phyloP scores from a whole-genome alignment of 2,888 invertebrate species.

The Chrysina gloriosa region DNA sequence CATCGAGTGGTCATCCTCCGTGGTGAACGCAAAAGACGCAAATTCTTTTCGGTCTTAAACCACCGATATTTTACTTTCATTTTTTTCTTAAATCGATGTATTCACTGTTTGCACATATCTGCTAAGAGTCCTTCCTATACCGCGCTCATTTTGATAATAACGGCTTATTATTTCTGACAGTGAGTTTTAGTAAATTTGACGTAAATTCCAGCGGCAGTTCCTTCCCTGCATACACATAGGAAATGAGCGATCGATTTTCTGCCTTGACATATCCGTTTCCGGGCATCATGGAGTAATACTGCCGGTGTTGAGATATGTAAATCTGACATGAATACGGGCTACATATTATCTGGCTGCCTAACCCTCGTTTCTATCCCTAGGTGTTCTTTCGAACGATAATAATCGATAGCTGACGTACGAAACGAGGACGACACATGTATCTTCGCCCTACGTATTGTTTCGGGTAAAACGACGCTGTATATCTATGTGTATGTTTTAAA shows the following conservation, averaged over 20 bases:
- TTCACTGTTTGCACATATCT: too few relatives aligned
- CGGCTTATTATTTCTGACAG: too few relatives aligned
- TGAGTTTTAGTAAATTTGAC: conserved; percentile 3
- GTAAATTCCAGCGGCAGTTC: neutral
- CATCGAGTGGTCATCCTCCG: too few relatives aligned
- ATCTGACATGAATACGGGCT: conserved; percentile 15
- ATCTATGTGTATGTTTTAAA: neutral
- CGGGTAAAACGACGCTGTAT: neutral
- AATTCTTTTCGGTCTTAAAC: too few relatives aligned
- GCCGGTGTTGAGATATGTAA: conserved; percentile 21
- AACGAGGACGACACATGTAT: conserved; percentile 2
- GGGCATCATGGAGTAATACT: conserved; percentile 2
- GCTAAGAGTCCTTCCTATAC: too few relatives aligned
- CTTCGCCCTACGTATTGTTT: neutral
- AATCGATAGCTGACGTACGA: neutral
- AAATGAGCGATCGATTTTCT: conserved; percentile 19
- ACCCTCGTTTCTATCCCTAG: conserved; percentile 23
- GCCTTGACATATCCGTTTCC: conserved; percentile 12
- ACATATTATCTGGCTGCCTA: conserved; percentile 32
- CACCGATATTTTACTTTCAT: too few relatives aligned
- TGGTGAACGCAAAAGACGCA: too few relatives aligned
- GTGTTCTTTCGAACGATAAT: conserved; percentile 10
- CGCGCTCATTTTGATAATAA: too few relatives aligned
- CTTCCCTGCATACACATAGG: neutral
- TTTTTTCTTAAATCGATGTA: too few relatives aligned